Base-by-base conservation (phyloP, 2,797 vertebrate genomes). In the Setipinna tenuifilis region DNA sequence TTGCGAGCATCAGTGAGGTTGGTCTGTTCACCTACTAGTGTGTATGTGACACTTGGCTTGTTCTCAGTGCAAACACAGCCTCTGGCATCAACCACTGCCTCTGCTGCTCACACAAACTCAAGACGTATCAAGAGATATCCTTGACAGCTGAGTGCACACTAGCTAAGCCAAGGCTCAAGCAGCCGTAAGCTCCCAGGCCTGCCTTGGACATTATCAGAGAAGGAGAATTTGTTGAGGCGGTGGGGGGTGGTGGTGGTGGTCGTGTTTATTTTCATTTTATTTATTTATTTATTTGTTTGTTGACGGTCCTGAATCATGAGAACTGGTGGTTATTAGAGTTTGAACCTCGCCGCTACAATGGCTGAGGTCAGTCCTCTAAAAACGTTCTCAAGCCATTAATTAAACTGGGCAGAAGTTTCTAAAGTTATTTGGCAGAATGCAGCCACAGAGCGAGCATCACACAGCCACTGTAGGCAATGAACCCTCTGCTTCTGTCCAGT, bases 31-130 rank as follows among this genome's bases (percentile, higher is more conserved):
- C 68, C 82, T 85, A 46, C 35, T 71, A 59, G 78, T 75, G 57
- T 0, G 14, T 62, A 48, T 7, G 21, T 61, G 28, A 61, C 59
- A 85, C 78, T 71, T 21, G 81, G 58, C 80, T 82, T 35, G 59
- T 87, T 41, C 62, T 84, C 82, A 75, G 83, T 81, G 31, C 61
- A 87, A 87, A 54, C 44, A 48, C 46, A n/a, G 57, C 68, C 81
- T 83, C 84, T 25, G 81, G 81, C 62, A 19, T 23, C 54, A 57
- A 48, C 58, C 84, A 17, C 84, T n/a, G 17, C 58, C 28, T 81
- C 82, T 46, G 31, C 80, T 68, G 25, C 65, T 44, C 35, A 78
- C 71, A 78, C 68, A 84, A 35, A 85, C 82, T 83, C 54, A 71
- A 48, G 83, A 82, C 75, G 62, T 75, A 68, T 71, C 14, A 68